Base-by-base conservation (phyloP, 2,888 invertebrate genomes). In the Dinocampus coccinellae region DNA sequence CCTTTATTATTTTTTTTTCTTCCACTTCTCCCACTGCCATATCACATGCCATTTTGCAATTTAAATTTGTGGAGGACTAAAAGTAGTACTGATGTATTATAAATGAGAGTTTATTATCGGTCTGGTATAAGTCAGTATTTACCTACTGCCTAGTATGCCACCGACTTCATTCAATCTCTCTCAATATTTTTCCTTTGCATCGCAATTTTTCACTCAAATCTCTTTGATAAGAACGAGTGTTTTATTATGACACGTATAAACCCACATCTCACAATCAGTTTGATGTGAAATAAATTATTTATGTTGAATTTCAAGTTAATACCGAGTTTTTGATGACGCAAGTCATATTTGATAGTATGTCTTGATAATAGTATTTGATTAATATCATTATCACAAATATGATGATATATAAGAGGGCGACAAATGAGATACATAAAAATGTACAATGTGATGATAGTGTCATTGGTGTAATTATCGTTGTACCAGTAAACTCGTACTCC, bases 81-180 rank as follows among this genome's bases (percentile, higher is more conserved):
- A 63, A 66, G 55, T 66, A 65, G 52, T 73, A 67, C 74, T 69
- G 74, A 69, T 77, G 75, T 76, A 75, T 77, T 77, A 75, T 77
- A 77, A 78, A 78, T 78, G 77, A 78, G 76, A 72, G 73, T 73
- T 76, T 78, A 78, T 77, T 78, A 55, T 47, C 47, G 16, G 16
- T 6, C 60, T 11, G 34, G 20, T 33, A 36, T 20, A 11, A 34
- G 4, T 20, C 33, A 16, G 60, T 60, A 33, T 33, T 60, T 60
- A 77, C 76, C 76, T 72, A 72, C 47, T 47, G 16, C 47, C 16
- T 16, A 69, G 75, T 75, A 72, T 70, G 66, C 72, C 73, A 58
- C 65, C 76, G 72, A 77, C 75, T 75, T 72, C 69, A 52, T 42
- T 63, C 42, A 53, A 71, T 58, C 69, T 52, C 57, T 64, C 34